phyloP scores from a whole-genome alignment of 2,888 invertebrate genomes.

The Eupithecia pulchellata region DNA sequence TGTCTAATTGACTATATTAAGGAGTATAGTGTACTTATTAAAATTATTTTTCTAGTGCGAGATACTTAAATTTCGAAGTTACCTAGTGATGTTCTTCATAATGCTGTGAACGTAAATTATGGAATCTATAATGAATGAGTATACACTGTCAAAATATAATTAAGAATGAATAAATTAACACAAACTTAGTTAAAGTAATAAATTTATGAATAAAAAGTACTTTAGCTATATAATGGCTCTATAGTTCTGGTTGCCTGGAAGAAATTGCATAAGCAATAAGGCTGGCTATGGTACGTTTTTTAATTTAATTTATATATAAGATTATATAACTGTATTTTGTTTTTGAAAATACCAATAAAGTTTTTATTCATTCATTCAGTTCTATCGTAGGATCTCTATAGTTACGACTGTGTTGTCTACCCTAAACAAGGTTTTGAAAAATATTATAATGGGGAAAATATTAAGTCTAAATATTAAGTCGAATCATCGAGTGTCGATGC shows the following conservation, averaged over 20 bases:
- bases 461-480: too few relatives aligned
- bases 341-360: too few relatives aligned
- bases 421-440: not conserved
- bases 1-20: conserved; percentile 26
- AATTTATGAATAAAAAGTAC: not conserved
- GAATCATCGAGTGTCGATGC: not conserved
- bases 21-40: not conserved
- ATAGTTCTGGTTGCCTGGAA: too few relatives aligned
- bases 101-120: not conserved
- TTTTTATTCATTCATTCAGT: too few relatives aligned
- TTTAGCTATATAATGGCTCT: not conserved
- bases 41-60: not conserved
- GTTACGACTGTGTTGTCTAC: not conserved
- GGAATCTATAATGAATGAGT: not conserved
- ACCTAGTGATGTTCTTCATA: not conserved
- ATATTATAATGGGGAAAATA: not conserved
- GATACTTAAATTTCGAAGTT: not conserved
- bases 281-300: too few relatives aligned
- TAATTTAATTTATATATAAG: too few relatives aligned
- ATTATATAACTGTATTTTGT: too few relatives aligned
- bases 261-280: too few relatives aligned
- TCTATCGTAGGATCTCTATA: not conserved
- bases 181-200: not conserved
- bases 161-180: not conserved
- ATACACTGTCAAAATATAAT: not conserved